A percentile compares a stretch with the other conserved stretches of the same genome.
Conservation (phyloP, 2,113 vertebrate species). For the Proterorhinus semilunaris region DNA sequence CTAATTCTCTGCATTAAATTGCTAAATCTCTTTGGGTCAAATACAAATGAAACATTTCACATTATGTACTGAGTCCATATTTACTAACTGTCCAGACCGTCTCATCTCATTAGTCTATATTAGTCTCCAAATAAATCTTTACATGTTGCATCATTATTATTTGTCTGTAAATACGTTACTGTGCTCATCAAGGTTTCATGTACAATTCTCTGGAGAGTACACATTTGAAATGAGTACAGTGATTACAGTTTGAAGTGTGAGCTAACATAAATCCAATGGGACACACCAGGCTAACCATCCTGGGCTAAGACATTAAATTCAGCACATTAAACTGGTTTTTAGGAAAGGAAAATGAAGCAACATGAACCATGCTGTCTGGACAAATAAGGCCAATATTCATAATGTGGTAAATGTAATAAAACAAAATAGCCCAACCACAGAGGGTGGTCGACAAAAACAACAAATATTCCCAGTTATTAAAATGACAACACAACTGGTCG, state of each 20-base stretch:
- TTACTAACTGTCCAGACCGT: too few species aligned
- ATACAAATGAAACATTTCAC: too few species aligned
- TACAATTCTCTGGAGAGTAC: neutral
- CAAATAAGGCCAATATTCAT: conserved; percentile 33
- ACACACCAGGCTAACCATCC: too few species aligned
- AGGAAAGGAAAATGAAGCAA: neutral
- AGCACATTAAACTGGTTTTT: neutral
- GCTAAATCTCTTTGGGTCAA: too few species aligned
- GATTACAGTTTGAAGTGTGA: neutral
- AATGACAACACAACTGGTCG: neutral
- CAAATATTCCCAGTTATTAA: neutral
- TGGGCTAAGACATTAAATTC: neutral
- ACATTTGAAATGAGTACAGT: neutral
- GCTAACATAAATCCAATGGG: neutral
- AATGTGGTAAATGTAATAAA: neutral
- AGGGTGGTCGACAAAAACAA: neutral
- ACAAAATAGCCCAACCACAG: too few species aligned
- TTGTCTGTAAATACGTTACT: neutral
- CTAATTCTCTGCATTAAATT: too few species aligned
- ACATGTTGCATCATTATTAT: too few species aligned
- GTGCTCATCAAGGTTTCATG: neutral
- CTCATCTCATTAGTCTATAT: too few species aligned
- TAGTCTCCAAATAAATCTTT: too few species aligned
- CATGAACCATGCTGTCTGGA: neutral
- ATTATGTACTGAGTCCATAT: too few species aligned